Percentiles rank a stretch among this genome's conserved stretches.
Conservation (phyloP, 2,113 vertebrate genomes). For the Grallaria varia region DNA sequence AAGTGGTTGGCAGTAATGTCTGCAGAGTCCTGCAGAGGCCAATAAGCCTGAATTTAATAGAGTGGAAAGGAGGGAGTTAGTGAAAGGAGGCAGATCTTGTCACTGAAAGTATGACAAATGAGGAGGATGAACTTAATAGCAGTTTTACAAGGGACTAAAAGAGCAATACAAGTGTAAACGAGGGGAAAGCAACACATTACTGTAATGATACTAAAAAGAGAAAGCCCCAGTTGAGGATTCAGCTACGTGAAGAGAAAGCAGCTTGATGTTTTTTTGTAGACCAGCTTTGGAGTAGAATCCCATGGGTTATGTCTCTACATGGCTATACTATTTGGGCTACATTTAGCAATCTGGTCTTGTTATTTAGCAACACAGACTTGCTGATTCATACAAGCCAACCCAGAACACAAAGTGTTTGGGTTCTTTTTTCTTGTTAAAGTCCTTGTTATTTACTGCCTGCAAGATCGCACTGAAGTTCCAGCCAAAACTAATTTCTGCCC, state of each 20-base stretch:
- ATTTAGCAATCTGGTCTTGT: background rate
- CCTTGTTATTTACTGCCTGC: conserved; percentile 56
- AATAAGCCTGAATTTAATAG: conserved; percentile 14
- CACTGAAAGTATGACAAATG: conserved; percentile 28
- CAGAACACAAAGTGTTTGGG: conserved; percentile 48
- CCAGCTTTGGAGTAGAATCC: conserved; percentile 17
- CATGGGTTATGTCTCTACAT: conserved; percentile 50
- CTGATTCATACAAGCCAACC: conserved; percentile 54
- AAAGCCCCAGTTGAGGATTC: conserved; percentile 40
- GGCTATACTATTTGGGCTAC: conserved; percentile 34
- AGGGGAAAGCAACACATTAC: conserved; percentile 2
- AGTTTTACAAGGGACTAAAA: conserved; percentile 59
- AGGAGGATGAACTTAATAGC: conserved; percentile 31
- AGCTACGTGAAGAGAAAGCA: conserved; percentile 32
- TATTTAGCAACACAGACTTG: conserved; percentile 49
- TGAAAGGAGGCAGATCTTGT: conserved; percentile 20
- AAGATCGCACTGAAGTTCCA: conserved; percentile 41
- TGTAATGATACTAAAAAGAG: conserved; percentile 39
- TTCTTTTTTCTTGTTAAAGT: conserved; percentile 60
- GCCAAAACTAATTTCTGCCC: conserved; percentile 48
- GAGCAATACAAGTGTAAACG: conserved; percentile 27
- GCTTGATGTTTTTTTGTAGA: background rate
- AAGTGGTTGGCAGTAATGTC: background rate
- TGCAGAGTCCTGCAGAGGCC: background rate
- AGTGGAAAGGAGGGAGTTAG: conserved; percentile 4